Evolutionary conservation across 2,113 vertebrate genomes (phyloP), one percentile per base, ranked within the genome.

Genomic region (Hypomesus transpacificus): DNA sequence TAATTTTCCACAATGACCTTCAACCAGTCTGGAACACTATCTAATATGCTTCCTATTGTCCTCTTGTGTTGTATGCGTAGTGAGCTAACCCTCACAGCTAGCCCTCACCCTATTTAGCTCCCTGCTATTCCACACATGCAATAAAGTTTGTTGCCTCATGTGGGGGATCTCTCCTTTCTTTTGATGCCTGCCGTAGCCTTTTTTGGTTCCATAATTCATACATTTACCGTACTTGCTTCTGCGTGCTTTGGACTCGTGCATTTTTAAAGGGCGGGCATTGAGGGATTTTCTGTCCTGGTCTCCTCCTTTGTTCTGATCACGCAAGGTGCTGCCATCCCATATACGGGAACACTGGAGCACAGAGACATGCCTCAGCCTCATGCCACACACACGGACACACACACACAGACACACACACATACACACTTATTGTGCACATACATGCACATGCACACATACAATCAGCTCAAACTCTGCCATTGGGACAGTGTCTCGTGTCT

Each of bases 231-330:
- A 84, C 82, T 88, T 87, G 89, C 92, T 92, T 87, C 90, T 95
- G 91, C 92, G 90, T 94, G 94, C 88, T 54, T 87, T 69, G 84
- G 80, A 89, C 92, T 95, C 87, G 89, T 95, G 92, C 94, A 95
- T 95, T 94, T 95, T 96, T 95, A 95, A 93, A 94, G 92, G 80
- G 86, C 88, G 85, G 93, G 93, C 87, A 94, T 91, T 94, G 91
- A 92, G 94, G 94, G 94, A 95, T 91, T 93, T 87, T 93, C 90
- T 93, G 89, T 91, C 91, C 79, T 93, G 93, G 91, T 90, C 89
- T 86, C 85, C 86, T 86, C 88, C 91, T 91, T 90, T 90, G 90
- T 90, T 91, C 83, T 82, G 80, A 93, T 93, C 94, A 95, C 93
- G 93, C 94, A 92, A 95, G 82, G 89, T 86, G 80, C 82, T 78